Conservation (phyloP, 2,113 vertebrate genomes). For the Caloenas nicobarica region DNA sequence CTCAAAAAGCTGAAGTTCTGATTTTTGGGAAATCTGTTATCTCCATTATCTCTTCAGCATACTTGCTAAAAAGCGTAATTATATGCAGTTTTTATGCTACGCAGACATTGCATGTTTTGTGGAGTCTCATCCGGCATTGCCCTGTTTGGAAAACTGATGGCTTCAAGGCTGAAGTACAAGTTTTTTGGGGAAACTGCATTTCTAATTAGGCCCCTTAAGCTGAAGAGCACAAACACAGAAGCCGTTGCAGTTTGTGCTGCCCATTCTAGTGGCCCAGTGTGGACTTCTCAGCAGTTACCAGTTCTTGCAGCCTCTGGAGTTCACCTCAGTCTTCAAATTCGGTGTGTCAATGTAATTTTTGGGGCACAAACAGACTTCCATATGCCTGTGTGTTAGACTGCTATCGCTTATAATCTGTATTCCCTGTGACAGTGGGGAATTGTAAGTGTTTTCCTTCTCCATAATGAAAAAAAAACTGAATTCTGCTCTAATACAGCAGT, state of each 20-base stretch:
- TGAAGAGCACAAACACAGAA: not conserved
- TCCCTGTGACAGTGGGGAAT: not conserved
- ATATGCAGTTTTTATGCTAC: not conserved
- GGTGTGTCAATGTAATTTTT: not conserved
- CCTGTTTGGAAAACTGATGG: not conserved
- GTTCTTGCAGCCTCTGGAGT: not conserved
- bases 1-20: not conserved
- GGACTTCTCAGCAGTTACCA: not conserved
- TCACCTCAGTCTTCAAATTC: not conserved
- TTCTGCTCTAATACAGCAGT: not conserved
- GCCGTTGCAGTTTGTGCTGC: not conserved
- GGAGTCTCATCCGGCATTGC: not conserved
- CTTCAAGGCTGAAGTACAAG: not conserved
- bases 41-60: not conserved
- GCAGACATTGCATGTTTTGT: not conserved
- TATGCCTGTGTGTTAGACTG: not conserved
- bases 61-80: not conserved
- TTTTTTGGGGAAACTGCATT: not conserved
- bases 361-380: not conserved
- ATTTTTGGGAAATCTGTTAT: rapidly evolving
- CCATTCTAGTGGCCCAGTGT: not conserved
- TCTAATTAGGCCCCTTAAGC: not conserved
- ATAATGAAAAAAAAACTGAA: not conserved
- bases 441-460: not conserved
- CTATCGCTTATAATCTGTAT: not conserved